These are phyloP conservation scores for Palythoa grandis DNA, from an alignment of 92 coral and sea anemone genomes.

Conservation along the genomic window DNA sequence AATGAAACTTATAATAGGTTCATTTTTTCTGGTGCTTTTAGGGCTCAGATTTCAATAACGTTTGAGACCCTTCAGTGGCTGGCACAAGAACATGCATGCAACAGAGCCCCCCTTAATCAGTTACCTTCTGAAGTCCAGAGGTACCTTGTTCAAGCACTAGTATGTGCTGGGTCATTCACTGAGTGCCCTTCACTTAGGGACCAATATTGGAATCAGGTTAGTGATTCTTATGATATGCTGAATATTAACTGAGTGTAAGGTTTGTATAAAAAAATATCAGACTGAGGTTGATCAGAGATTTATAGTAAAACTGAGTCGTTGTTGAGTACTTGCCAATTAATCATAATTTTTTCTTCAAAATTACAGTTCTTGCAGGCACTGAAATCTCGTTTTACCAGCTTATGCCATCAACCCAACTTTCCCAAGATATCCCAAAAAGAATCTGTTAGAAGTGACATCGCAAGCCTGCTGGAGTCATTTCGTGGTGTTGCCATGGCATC, in stretches of 20 bases:
- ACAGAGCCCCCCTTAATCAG: conserved; percentile 75
- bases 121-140: conserved; percentile 89
- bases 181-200: conserved; percentile 75
- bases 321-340: too few species aligned
- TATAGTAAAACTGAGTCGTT: too few species aligned
- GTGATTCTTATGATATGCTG: not conserved
- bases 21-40: conserved; percentile 14
- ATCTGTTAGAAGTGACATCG: conserved; percentile 68
- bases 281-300: not conserved
- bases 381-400: conserved; percentile 68
- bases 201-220: conserved; percentile 88
- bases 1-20: not conserved
- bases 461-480: conserved; percentile 85
- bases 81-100: conserved; percentile 85
- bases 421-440: conserved; percentile 85
- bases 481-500: conserved; percentile 91
- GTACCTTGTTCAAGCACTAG: conserved; percentile 87
- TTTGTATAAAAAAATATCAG: not conserved
- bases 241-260: not conserved
- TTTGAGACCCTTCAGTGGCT: conserved; percentile 80
- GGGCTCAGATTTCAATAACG: conserved; percentile 85
- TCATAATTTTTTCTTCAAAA: not conserved
- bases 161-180: conserved; percentile 82
- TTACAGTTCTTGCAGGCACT: conserved; percentile 83
- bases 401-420: conserved; percentile 89